Percentiles rank a stretch among this genome's conserved stretches.
These are phyloP conservation scores for Henricia sp. DNA, from an alignment of 53 echinoderm and acorn worm species.

Conservation along the genomic window DNA sequence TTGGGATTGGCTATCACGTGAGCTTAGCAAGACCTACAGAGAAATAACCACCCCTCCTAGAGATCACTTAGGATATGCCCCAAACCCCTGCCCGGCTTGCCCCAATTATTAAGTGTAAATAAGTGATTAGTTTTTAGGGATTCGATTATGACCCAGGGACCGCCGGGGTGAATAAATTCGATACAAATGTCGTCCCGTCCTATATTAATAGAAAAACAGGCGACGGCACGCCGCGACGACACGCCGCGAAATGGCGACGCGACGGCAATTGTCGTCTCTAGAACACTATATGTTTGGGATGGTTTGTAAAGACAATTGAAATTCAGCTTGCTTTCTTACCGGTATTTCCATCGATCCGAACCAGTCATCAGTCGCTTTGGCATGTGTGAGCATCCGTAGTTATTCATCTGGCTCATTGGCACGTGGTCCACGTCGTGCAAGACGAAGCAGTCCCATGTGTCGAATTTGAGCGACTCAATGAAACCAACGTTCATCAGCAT, in stretches of 20 bases:
- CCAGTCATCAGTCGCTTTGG: constrained; percentile 75
- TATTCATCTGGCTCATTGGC: constrained; percentile 66
- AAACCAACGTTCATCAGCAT: constrained; percentile 90
- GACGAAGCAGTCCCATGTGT: constrained; percentile 79
- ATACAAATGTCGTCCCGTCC: background rate
- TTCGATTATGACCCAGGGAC: too few relatives aligned
- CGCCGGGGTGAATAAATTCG: background rate
- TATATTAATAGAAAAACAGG: too few relatives aligned
- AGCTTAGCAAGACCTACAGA: too few relatives aligned
- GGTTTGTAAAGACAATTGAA: background rate
- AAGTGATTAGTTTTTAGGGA: background rate
- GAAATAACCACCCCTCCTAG: too few relatives aligned
- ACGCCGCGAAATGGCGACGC: too few relatives aligned
- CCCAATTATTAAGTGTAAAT: too few relatives aligned
- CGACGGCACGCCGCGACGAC: background rate
- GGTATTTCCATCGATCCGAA: constrained; percentile 72
- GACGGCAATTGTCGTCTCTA: too few relatives aligned
- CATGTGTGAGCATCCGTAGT: constrained; percentile 77
- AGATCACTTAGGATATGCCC: too few relatives aligned
- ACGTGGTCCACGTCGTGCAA: constrained; percentile 89
- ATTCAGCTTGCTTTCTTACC: constrained; percentile 39
- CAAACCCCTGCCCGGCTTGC: too few relatives aligned
- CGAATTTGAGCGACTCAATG: constrained; percentile 71
- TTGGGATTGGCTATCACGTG: too few relatives aligned
- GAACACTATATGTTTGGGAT: too few relatives aligned